Evolutionary conservation across 2,113 vertebrate species (phyloP).

Genomic region (Seriola aureovittata): DNA sequence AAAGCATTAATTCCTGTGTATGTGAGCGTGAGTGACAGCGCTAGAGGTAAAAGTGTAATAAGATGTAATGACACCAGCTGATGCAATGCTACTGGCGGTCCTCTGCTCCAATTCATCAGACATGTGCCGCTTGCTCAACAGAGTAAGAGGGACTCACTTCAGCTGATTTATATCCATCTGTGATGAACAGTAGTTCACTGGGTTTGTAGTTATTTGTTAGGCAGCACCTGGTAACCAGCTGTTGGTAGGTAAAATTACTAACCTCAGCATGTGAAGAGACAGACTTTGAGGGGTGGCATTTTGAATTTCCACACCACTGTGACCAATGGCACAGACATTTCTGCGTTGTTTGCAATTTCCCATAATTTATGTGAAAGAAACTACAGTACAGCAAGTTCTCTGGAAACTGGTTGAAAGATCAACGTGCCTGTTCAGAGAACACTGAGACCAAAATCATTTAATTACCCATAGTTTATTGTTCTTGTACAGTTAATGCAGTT

Average conservation of each 20-base stretch:
- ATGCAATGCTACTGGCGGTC: slow-evolving; percentile 11
- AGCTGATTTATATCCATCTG: slow-evolving; percentile 1
- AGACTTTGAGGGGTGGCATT: slow-evolving; percentile 1
- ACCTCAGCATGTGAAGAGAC: not conserved
- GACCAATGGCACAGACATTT: not conserved
- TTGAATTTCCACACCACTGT: slow-evolving; percentile 23
- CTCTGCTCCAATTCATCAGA: slow-evolving; percentile 29
- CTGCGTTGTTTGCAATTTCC: not conserved
- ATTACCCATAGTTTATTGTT: not conserved
- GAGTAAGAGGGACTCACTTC: slow-evolving; percentile 7
- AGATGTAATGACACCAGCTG: slow-evolving; percentile 17
- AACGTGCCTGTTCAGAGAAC: not conserved
- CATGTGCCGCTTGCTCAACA: slow-evolving; percentile 8
- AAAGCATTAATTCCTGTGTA: slow-evolving; percentile 5
- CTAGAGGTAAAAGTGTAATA: slow-evolving; percentile 36
- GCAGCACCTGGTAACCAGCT: slow-evolving; percentile 1
- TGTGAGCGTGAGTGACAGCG: slow-evolving; percentile 29
- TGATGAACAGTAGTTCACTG: slow-evolving; percentile 8
- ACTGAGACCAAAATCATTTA: not conserved
- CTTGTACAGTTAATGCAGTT: not conserved
- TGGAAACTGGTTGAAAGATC: not conserved
- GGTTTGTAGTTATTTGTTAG: not conserved
- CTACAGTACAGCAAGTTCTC: not conserved
- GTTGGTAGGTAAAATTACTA: not conserved
- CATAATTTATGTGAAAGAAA: not conserved